Evolutionary conservation across 2,113 vertebrate species (phyloP).

Genomic region (Trichechus manatus): DNA sequence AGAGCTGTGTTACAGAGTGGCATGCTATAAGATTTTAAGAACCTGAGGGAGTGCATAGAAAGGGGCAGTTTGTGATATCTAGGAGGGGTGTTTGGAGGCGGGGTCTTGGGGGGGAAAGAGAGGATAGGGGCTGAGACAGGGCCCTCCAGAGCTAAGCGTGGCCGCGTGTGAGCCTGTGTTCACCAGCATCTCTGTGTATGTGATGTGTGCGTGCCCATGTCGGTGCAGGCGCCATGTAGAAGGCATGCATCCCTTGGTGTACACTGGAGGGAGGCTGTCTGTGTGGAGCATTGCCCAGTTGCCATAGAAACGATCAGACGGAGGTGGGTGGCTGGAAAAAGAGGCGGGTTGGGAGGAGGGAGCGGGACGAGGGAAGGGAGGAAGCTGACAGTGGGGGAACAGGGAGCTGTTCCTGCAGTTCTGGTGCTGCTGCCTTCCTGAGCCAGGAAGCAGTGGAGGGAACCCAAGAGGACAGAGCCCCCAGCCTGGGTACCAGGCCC

Average conservation of each 20-base stretch:
- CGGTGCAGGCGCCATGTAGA: not conserved
- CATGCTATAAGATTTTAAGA: not conserved
- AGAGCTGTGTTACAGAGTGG: not conserved
- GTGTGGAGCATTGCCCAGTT: conserved; percentile 83
- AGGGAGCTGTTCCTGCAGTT: conserved; percentile 82
- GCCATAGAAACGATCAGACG: conserved; percentile 84
- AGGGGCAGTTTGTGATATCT: not conserved
- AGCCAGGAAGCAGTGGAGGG: conserved; percentile 54
- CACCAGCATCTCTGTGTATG: not conserved
- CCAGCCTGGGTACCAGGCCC: conserved; percentile 39
- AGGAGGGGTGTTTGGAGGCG: not conserved
- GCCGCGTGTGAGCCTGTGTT: not conserved
- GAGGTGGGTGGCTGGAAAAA: conserved; percentile 81
- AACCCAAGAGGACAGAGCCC: conserved; percentile 41
- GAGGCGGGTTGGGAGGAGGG: conserved; percentile 68
- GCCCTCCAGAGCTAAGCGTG: rapidly evolving
- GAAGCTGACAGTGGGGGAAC: conserved; percentile 45
- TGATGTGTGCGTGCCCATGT: not conserved
- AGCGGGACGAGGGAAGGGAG: conserved; percentile 10
- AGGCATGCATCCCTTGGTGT: conserved; percentile 62
- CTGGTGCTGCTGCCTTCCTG: conserved; percentile 71
- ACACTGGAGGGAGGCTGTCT: conserved; percentile 48
- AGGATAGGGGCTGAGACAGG: not conserved
- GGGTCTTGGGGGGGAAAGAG: not conserved
- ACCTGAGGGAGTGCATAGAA: not conserved